Conservation (phyloP, 2,113 vertebrate genomes). For the Ceyx melanurus region DNA sequence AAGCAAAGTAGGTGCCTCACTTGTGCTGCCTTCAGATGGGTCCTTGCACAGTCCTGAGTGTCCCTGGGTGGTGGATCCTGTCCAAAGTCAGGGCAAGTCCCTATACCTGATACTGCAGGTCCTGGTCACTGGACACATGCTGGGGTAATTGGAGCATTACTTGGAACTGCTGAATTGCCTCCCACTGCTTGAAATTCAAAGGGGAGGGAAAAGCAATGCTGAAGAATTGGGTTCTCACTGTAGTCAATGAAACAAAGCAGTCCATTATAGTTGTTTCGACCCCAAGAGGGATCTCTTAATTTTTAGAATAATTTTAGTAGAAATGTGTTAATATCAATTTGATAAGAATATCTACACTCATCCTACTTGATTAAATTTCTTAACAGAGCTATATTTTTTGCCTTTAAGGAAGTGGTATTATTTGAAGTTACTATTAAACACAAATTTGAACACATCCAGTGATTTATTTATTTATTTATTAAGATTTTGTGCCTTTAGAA, state of each 20-base stretch:
- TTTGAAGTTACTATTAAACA: no score
- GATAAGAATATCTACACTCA: no score
- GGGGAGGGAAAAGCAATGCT: background rate
- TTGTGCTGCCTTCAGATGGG: background rate
- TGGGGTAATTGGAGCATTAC: background rate
- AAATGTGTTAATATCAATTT: no score
- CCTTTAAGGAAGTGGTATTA: no score
- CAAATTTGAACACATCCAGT: no score
- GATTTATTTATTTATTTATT: no score
- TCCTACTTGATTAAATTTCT: no score
- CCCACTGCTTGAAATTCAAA: background rate
- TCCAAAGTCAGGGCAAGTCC: background rate
- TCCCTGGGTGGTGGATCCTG: background rate
- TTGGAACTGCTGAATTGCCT: background rate
- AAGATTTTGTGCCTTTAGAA: background rate
- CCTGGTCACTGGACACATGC: fast-evolving
- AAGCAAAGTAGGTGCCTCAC: no score
- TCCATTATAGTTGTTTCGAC: no score
- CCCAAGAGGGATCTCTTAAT: no score
- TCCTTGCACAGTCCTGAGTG: background rate
- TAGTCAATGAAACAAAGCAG: background rate
- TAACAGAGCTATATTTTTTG: no score
- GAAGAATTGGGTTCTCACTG: background rate
- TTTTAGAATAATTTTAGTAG: no score
- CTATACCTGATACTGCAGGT: background rate